Conservation (phyloP, 2,888 invertebrate species). For the Melikaiella ostensackeni region DNA sequence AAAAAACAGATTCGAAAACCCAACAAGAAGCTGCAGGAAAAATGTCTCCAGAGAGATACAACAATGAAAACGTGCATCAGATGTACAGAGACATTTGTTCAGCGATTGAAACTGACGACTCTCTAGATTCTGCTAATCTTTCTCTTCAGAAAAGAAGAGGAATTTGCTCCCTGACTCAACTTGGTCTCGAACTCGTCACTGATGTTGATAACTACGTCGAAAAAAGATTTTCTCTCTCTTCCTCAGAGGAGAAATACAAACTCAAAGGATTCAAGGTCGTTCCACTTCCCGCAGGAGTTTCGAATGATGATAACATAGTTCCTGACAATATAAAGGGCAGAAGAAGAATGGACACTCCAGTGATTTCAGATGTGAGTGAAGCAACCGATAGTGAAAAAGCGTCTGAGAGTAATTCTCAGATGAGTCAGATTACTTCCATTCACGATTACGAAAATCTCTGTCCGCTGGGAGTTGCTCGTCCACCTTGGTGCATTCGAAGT, state of each 20-base stretch:
- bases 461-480: conserved; percentile 82
- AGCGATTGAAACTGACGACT: conserved; percentile 77
- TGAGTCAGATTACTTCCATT: conserved; percentile 80
- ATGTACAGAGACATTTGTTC: conserved; percentile 77
- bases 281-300: conserved; percentile 22
- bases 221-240: conserved; percentile 47
- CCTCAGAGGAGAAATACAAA: conserved; percentile 46
- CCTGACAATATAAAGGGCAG: conserved; percentile 57
- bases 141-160: conserved; percentile 80
- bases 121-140: conserved; percentile 67
- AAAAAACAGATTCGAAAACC: conserved; percentile 41
- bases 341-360: conserved; percentile 59
- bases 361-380: conserved; percentile 47
- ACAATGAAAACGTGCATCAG: conserved; percentile 55
- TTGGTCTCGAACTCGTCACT: conserved; percentile 73
- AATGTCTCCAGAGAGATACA: conserved; percentile 44
- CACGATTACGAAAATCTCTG: conserved; percentile 84
- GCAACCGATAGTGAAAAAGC: conserved; percentile 46
- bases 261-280: conserved; percentile 25
- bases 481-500: conserved; percentile 82
- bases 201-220: conserved; percentile 58
- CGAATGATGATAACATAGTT: conserved; percentile 39
- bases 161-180: conserved; percentile 80
- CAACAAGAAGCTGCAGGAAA: conserved; percentile 44
- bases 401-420: conserved; percentile 56